Evolutionary conservation across 2,113 vertebrate genomes (phyloP).

Genomic region (Scartelaos histophorus): DNA sequence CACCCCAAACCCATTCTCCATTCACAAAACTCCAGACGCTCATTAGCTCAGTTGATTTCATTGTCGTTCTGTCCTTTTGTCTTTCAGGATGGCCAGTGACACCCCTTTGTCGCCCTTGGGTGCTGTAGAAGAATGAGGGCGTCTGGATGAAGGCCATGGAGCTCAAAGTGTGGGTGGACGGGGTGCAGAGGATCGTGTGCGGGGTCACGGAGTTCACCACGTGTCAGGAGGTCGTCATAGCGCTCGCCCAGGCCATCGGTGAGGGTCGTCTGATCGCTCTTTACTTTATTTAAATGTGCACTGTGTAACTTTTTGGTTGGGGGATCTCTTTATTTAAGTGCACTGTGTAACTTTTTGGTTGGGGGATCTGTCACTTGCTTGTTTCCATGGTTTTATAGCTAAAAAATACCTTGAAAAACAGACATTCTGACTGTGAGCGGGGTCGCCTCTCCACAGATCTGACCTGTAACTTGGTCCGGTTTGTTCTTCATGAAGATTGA

Average conservation of each 20-base stretch:
- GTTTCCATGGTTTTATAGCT: too few species aligned
- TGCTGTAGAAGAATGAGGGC: constrained; percentile 65
- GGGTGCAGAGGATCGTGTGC: constrained; percentile 94
- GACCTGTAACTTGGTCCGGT: too few species aligned
- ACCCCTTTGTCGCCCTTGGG: constrained; percentile 10
- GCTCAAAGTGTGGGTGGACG: constrained; percentile 98
- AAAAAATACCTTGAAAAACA: too few species aligned
- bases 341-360: too few species aligned
- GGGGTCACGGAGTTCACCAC: constrained; percentile 96
- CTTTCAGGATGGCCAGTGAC: constrained; percentile 50
- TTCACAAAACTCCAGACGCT: background rate
- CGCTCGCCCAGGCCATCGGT: constrained; percentile 98
- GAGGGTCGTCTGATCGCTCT: too few species aligned
- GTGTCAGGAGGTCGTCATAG: constrained; percentile 97
- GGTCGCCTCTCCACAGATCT: too few species aligned
- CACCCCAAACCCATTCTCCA: background rate
- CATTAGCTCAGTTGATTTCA: background rate
- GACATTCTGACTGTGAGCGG: too few species aligned
- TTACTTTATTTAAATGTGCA: too few species aligned
- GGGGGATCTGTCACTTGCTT: too few species aligned
- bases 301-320: too few species aligned
- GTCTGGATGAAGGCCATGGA: constrained; percentile 85
- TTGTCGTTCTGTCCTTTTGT: background rate
- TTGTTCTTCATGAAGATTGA: too few species aligned
- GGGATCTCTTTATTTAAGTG: too few species aligned